These are phyloP conservation scores for Deroplatys truncata DNA, from an alignment of 2,888 invertebrate genomes.

Conservation along the genomic window DNA sequence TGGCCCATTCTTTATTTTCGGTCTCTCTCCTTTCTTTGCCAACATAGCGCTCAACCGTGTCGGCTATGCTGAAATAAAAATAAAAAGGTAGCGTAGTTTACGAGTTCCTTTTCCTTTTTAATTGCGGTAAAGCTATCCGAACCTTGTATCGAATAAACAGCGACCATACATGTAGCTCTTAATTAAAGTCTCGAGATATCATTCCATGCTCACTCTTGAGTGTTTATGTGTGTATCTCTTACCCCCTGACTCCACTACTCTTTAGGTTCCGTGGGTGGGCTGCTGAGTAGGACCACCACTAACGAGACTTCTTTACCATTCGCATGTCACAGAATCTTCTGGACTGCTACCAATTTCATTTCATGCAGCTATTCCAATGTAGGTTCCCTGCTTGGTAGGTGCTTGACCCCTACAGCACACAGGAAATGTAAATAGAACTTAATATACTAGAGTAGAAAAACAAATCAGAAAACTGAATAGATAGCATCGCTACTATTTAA, in stretches of 20 bases:
- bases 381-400: no score
- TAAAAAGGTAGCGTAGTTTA: not conserved
- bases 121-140: not conserved
- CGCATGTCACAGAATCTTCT: not conserved
- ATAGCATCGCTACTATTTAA: no score
- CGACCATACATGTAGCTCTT: slow-evolving; percentile 9
- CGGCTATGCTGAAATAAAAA: not conserved
- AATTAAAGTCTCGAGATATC: slow-evolving; percentile 4
- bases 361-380: no score
- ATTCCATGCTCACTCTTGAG: not conserved
- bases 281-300: not conserved
- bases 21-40: not conserved
- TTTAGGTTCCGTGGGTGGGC: not conserved
- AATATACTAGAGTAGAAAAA: no score
- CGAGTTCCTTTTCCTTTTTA: not conserved
- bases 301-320: not conserved
- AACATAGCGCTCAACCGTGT: not conserved
- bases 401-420: no score
- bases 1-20: not conserved
- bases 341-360: not conserved
- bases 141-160: slow-evolving; percentile 1
- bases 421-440: no score
- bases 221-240: not conserved
- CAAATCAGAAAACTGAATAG: no score
- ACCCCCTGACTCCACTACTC: not conserved